Base-by-base conservation (phyloP, 1,140 invertebrate species). In the Drosophila watanabei region DNA sequence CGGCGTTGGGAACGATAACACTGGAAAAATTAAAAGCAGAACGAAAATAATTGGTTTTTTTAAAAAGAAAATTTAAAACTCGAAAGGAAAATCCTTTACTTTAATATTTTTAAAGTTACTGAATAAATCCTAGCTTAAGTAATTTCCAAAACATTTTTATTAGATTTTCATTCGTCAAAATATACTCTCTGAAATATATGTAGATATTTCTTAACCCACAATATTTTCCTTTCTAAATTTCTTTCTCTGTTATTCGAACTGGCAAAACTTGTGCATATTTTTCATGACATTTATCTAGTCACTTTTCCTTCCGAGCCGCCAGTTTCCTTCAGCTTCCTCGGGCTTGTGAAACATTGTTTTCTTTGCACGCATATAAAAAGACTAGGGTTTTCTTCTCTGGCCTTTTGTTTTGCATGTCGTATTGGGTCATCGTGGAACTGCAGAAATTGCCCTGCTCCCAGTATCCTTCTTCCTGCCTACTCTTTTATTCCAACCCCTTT, bases 181-280 rank as follows among this genome's bases (percentile, higher is more conserved):
- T 9, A 16, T 14, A 24, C 24, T 9, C 6, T 28, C 16, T n/a
- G n/a, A 16, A 16, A 4, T 2, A 2, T 14, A 54, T 28, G 4
- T 5, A 9, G 7, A 5, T 33, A 9, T 8, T 14, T 20, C 1
- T n/a, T n/a, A 20, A 24, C 4, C 13, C 4, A 9, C 1, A 5
- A 35, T 14, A 16, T 35, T 10, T 37, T 8, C 0, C 5, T 24
- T 56, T 4, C 9, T n/a, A n/a, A 16, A n/a, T 56, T 56, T 56
- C 18, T 39, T 56, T 39, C 54, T 28, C 35, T 56, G 54, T 37
- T 16, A 33, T 49, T 30, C 8, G 33, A 37, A 48, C 43, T 76
- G n/a, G 18, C 28, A 41, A 85, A 86, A 85, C 78, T 88, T 79
- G 80, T 79, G 82, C 85, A 89, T 89, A 89, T 81, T 75, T 83